Conservation (phyloP, 2,888 invertebrate species). For the Lithophane leautieri region DNA sequence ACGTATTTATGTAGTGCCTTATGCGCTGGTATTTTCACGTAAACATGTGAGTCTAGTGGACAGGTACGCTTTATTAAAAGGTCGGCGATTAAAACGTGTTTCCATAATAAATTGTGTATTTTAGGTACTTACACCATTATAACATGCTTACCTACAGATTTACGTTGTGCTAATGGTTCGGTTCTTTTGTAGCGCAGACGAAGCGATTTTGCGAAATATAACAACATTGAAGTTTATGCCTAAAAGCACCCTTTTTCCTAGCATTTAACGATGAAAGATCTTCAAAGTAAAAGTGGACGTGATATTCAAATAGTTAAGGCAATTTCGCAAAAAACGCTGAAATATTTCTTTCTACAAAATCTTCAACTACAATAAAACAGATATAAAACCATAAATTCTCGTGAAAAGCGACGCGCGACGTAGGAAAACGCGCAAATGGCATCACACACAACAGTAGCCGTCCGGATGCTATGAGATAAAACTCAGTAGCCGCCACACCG, state of each 20-base stretch:
- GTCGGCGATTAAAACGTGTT: conserved; percentile 27
- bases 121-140: not conserved
- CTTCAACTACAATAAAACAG: conserved; percentile 8
- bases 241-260: not conserved
- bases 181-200: not conserved
- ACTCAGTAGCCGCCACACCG: conserved; percentile 62
- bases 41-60: conserved; percentile 43
- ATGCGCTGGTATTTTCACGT: conserved; percentile 41
- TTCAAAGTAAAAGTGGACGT: not conserved
- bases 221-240: not conserved
- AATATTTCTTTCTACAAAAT: not conserved
- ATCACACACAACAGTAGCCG: conserved; percentile 8
- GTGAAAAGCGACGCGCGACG: conserved; percentile 32
- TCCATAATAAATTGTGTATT: conserved; percentile 9
- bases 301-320: conserved; percentile 1
- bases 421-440: conserved; percentile 32
- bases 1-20: not conserved
- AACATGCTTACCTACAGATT: not conserved
- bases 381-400: conserved; percentile 39
- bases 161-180: not conserved
- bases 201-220: not conserved
- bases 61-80: conserved; percentile 55
- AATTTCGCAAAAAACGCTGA: conserved; percentile 12
- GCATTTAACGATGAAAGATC: not conserved
- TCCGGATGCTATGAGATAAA: conserved; percentile 68